Percentiles rank a stretch among this genome's conserved stretches.
These are phyloP conservation scores for Numida meleagris DNA, from an alignment of 2,113 vertebrate species.

Conservation along the genomic window DNA sequence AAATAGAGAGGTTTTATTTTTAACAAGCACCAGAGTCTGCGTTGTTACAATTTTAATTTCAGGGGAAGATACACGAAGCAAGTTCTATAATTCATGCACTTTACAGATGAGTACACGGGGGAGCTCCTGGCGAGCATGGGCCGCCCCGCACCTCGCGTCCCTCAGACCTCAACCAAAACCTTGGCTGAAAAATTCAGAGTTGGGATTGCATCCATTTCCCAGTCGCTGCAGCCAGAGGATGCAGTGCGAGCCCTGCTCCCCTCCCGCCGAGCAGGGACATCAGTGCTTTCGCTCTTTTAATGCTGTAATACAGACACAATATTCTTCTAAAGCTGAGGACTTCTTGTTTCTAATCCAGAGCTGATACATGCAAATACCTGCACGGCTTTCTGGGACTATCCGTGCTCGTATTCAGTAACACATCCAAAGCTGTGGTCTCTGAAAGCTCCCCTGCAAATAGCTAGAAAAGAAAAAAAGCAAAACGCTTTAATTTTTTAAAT, in stretches of 20 bases:
- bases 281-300: rapidly evolving
- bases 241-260: background rate
- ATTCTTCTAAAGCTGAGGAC: background rate
- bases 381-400: background rate
- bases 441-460: background rate
- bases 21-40: background rate
- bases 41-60: slow-evolving; percentile 12
- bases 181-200: background rate
- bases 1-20: background rate
- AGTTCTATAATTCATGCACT: background rate
- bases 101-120: background rate
- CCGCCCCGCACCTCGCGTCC: background rate
- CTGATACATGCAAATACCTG: rapidly evolving
- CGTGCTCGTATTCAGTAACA: rapidly evolving
- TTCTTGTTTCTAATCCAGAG: background rate
- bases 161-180: background rate
- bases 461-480: background rate
- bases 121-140: background rate
- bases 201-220: background rate
- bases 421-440: rapidly evolving
- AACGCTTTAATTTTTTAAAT: background rate
- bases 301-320: rapidly evolving
- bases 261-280: rapidly evolving
- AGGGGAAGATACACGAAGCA: background rate
- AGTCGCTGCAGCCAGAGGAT: too few relatives aligned